Evolutionary conservation across 1,140 invertebrate species (phyloP).

Genomic region (Ridgeia piscesae): DNA sequence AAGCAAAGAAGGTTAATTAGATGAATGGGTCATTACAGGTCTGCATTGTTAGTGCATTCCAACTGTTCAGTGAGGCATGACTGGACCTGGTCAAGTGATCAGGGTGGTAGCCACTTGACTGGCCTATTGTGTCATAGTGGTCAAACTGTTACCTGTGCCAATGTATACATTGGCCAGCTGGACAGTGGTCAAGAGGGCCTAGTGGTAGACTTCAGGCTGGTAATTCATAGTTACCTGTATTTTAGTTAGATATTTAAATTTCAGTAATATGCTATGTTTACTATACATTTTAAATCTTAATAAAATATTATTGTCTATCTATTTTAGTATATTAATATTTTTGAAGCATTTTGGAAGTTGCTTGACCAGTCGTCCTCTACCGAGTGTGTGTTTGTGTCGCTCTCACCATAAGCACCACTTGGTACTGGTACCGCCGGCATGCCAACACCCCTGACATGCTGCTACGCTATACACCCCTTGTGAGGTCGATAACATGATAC

Average conservation of each 20-base stretch:
- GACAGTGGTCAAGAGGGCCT: neutral
- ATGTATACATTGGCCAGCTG: neutral
- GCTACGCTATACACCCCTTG: neutral
- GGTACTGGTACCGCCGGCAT: constrained; percentile 16
- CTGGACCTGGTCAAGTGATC: neutral
- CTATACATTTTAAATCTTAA: too few relatives aligned
- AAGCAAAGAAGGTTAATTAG: neutral
- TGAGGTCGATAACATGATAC: neutral
- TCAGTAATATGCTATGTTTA: too few relatives aligned
- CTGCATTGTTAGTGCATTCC: neutral
- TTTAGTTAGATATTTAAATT: neutral
- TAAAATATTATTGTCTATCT: neutral
- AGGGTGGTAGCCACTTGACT: neutral
- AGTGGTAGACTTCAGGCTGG: neutral
- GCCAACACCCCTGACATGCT: neutral
- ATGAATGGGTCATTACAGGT: neutral
- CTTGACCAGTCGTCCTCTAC: neutral
- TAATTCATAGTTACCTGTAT: neutral
- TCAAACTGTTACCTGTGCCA: neutral
- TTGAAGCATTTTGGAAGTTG: neutral
- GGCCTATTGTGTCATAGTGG: neutral
- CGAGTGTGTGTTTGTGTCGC: neutral
- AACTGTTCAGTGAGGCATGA: neutral
- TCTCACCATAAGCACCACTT: constrained; percentile 11
- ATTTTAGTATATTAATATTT: neutral